Evolutionary conservation across 1,140 invertebrate genomes (phyloP), one percentile per base, ranked within the genome.

Genomic region (Odontomachus brunneus): DNA sequence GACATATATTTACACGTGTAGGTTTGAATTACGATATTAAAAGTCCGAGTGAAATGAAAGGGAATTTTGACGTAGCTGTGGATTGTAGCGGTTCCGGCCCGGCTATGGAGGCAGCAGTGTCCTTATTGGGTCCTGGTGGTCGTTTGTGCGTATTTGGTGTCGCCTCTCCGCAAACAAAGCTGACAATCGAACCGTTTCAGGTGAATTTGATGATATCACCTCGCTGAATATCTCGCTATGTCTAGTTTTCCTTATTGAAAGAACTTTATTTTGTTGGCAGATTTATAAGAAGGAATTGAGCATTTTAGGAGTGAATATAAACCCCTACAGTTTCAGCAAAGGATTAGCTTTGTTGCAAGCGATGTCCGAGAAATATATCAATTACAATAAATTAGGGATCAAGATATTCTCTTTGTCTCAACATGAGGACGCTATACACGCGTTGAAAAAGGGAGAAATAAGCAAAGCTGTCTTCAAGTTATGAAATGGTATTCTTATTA

Each of bases 401-500:
- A 95, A 95, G 87, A 93, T 95, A 3, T 97, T 94, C 84, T 88
- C 93, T 9, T 88, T 97, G 22, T 95, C 95, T 0, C 92, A 96
- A 71, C 96, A 96, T 83, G 85, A 95, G 66, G 90, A 95, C 44
- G 96, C 96, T 0, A 75, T 97, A 1, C 91, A 94, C 0, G 92
- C 93, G 4, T 86, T 97, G 12, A 95, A 95, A 74, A 92, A 91
- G 12, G 96, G 96, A 3, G 89, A 89, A 0, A 95, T 96, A 53
- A 95, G 96, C 1, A 97, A 97, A 90, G 96, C 95, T 2, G 89
- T 97, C 33, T 97, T 97, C 84, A 96, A 96, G 91, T 84, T 96
- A 4, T 91, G 82, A 90, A 81, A 48, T 29, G 9, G n/a, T 4
- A 1, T n/a, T n/a, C n/a, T n/a, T n/a, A n/a, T n/a, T n/a, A n/a